Evolutionary conservation across 2,797 vertebrate genomes (phyloP), one percentile per base, ranked within the genome.

Genomic region (Scarus forsteni): DNA sequence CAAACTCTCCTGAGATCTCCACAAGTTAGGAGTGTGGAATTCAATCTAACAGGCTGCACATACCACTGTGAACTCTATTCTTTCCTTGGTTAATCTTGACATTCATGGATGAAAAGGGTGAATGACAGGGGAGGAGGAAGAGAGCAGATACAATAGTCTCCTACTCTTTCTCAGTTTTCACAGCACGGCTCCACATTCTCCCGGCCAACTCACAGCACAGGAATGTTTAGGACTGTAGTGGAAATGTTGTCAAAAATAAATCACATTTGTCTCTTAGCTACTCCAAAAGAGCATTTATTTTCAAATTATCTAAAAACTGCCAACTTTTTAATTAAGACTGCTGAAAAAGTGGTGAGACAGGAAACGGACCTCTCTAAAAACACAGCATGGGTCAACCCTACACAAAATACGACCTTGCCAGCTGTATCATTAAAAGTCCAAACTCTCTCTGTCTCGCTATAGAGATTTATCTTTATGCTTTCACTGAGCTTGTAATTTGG

Each of bases 131-230:
- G n/a, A 63, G 52, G 16, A 60, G 16, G 56, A 43, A 34, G 27
- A 19, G 14, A 14, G 16, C 19, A 51, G 18, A 70, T n/a, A 16
- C 51, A 52, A 3, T 3, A n/a, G 35, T 52, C 6, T 5, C 18
- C 13, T 11, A 13, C 52, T 14, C 16, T 13, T 18, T 52, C 53
- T 75, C 64, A 66, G 53, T 54, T 70, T 63, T 90, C 75, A 73
- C 83, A 76, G 69, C 46, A 52, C 9, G 56, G 75, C 45, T 70
- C 53, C 48, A 80, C 74, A 86, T 86, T 83, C 73, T 65, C 52
- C 11, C 19, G 36, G 57, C 76, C 62, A 66, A n/a, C 51, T 36
- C 52, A 6, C 44, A 55, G 62, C 13, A 16, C 56, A 44, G 13
- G n/a, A 34, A 51, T 51, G 50, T 34, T 51, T 8, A 34, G 3